Evolutionary conservation across 2,113 vertebrate species (phyloP).

Genomic region (Colius striatus): DNA sequence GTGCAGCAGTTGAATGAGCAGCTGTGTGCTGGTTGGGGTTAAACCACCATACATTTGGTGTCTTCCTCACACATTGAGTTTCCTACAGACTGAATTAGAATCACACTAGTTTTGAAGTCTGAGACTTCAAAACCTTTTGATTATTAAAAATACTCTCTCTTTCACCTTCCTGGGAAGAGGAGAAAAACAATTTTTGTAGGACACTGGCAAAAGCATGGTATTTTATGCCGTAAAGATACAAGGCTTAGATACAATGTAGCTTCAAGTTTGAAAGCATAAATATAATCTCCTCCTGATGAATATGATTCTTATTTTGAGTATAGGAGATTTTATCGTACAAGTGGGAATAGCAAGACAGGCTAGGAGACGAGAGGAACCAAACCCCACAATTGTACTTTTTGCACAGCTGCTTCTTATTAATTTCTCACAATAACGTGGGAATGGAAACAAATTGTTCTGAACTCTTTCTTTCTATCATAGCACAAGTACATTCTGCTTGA

Average conservation of each 20-base stretch:
- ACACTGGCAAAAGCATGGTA: not conserved
- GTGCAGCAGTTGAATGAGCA: too few relatives aligned
- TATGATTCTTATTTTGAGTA: not conserved
- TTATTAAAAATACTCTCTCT: not conserved
- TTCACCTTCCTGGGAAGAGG: not conserved
- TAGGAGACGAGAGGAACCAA: not conserved
- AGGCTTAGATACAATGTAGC: not conserved
- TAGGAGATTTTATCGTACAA: not conserved
- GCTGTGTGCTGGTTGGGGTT: too few relatives aligned
- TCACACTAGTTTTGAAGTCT: not conserved
- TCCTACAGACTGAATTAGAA: not conserved
- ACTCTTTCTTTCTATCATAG: not conserved
- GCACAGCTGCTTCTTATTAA: not conserved
- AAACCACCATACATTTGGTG: not conserved
- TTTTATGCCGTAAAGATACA: not conserved
- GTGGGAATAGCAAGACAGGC: not conserved
- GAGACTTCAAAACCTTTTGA: not conserved
- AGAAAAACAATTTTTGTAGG: not conserved
- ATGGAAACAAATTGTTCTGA: not conserved
- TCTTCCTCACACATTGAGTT: not conserved
- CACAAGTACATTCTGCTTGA: not conserved
- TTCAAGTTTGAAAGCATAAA: not conserved
- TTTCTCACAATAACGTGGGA: not conserved
- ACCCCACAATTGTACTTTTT: not conserved
- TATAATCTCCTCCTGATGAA: not conserved